Conservation (phyloP, 2,888 invertebrate species). For the Athripsodes cinereus region DNA sequence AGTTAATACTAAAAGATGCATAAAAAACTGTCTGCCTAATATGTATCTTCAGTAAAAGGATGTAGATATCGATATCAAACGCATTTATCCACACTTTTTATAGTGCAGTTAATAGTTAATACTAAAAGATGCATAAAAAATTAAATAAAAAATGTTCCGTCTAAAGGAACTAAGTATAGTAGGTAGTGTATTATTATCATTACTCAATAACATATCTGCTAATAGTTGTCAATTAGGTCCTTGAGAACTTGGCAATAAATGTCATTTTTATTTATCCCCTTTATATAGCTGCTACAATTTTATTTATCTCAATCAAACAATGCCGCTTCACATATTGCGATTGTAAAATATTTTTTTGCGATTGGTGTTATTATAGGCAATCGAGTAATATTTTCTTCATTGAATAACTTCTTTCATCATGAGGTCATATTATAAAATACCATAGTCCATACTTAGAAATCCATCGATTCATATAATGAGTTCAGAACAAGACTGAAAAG, state of each 20-base stretch:
- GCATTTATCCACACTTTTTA: too few relatives aligned
- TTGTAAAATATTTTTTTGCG: not conserved
- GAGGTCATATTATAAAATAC: not conserved
- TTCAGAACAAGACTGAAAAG: not conserved
- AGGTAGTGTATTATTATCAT: too few relatives aligned
- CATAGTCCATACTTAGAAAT: not conserved
- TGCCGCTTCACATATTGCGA: not conserved
- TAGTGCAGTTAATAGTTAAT: too few relatives aligned
- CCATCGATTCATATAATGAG: not conserved
- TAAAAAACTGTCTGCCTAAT: too few relatives aligned
- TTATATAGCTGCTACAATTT: not conserved
- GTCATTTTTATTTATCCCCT: not conserved
- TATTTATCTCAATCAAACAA: not conserved
- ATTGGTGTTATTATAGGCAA: not conserved
- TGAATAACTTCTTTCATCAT: not conserved
- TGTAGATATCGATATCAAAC: too few relatives aligned
- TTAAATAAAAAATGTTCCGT: too few relatives aligned
- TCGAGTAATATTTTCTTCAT: not conserved
- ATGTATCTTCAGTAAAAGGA: too few relatives aligned
- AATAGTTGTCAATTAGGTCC: not conserved
- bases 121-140: too few relatives aligned
- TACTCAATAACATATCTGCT: too few relatives aligned
- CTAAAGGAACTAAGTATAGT: too few relatives aligned
- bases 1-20: too few relatives aligned
- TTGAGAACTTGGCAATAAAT: not conserved